Percentiles rank a stretch among this genome's conserved stretches.
Evolutionary conservation across 2,888 invertebrate species (phyloP).

Genomic region (Endotricha flammealis): DNA sequence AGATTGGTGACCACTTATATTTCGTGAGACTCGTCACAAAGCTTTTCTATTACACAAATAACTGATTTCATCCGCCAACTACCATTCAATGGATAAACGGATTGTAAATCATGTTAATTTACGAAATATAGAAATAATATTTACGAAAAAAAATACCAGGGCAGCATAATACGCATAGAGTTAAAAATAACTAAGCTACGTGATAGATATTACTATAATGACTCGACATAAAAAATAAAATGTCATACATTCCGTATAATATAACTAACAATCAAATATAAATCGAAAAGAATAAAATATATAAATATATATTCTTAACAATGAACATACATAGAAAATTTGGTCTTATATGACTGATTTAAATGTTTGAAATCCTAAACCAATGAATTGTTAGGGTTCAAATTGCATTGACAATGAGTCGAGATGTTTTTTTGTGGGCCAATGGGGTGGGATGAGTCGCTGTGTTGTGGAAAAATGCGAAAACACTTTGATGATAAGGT

Average conservation of each 20-base stretch:
- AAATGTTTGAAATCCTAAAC: slow-evolving; percentile 19
- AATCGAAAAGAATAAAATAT: slow-evolving; percentile 8
- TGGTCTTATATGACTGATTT: slow-evolving; percentile 32
- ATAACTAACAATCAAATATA: slow-evolving; percentile 12
- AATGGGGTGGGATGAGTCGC: slow-evolving; percentile 3
- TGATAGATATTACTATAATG: slow-evolving; percentile 34
- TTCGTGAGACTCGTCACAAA: no score
- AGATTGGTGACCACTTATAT: no score
- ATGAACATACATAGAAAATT: slow-evolving; percentile 25
- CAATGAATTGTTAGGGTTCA: slow-evolving; percentile 16
- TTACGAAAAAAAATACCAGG: slow-evolving; percentile 5
- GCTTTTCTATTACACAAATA: no score
- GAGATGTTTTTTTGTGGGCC: slow-evolving; percentile 3
- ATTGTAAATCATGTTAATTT: no score
- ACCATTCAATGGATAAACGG: no score
- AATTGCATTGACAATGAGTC: slow-evolving; percentile 17
- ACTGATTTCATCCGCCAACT: no score
- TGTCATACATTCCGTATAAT: slow-evolving; percentile 22
- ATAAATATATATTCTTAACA: slow-evolving; percentile 14
- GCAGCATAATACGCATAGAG: slow-evolving; percentile 11
- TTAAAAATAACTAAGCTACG: slow-evolving; percentile 26
- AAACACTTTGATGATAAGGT: slow-evolving; percentile 5
- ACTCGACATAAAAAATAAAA: slow-evolving; percentile 32
- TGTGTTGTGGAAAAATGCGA: background rate
- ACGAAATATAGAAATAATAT: no score